Percentiles rank a stretch among this genome's conserved stretches.
phyloP scores from a whole-genome alignment of 92 coral and sea anemone species.

The Anthopleura xanthogrammica region DNA sequence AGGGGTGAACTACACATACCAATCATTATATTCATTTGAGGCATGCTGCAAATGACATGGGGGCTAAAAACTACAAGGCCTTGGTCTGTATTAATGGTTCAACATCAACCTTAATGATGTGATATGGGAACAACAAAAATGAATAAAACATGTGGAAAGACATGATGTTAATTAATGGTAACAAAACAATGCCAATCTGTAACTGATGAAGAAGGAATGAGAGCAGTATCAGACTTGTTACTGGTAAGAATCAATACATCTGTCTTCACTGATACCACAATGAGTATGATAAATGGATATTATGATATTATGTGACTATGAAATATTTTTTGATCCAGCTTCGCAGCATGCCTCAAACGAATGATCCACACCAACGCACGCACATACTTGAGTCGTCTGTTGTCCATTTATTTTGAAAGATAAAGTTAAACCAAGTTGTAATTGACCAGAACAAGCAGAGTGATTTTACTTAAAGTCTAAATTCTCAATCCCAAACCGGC shows the following conservation, averaged over 20 bases:
- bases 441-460: background rate
- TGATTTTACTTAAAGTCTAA: background rate
- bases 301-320: background rate
- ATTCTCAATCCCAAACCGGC: no score
- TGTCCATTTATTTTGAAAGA: background rate
- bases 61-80: background rate
- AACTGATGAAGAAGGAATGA: no score
- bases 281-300: no score
- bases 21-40: background rate
- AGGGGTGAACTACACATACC: background rate
- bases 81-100: no score
- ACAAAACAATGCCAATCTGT: no score
- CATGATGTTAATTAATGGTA: no score
- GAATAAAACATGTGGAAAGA: no score
- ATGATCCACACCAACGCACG: background rate
- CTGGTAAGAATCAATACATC: no score
- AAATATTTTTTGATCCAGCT: background rate
- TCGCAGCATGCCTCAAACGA: slow-evolving; percentile 1
- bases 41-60: slow-evolving; percentile 1
- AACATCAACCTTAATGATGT: no score
- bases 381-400: background rate
- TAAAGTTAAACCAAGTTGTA: background rate
- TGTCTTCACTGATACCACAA: no score
- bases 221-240: no score
- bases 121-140: no score